Evolutionary conservation across 2,797 vertebrate species (phyloP).

Genomic region (Coregonus sp.): DNA sequence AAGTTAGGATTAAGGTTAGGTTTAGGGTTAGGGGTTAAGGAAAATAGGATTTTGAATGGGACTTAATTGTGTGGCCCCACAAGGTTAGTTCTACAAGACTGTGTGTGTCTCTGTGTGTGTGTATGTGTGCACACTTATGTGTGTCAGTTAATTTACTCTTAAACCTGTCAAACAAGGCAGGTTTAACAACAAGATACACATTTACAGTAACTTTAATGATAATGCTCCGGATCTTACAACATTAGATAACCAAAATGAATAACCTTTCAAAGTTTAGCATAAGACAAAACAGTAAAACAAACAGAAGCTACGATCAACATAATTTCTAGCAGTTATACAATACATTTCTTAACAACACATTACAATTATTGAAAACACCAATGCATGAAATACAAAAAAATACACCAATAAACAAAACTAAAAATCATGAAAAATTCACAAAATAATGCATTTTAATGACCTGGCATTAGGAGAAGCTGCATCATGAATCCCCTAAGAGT

Average conservation of each 20-base stretch:
- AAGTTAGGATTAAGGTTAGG: too few species aligned
- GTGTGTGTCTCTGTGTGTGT: not conserved
- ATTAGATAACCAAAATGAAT: not conserved
- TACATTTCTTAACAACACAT: not conserved
- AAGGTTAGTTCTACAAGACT: not conserved
- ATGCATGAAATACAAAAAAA: not conserved
- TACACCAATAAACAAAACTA: not conserved
- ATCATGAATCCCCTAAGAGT: not conserved
- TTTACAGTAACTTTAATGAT: slow-evolving; percentile 8
- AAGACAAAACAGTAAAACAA: not conserved
- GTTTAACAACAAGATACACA: slow-evolving; percentile 5
- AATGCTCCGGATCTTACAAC: slow-evolving; percentile 2
- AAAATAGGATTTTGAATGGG: too few species aligned
- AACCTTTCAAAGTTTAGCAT: not conserved
- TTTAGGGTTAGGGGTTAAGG: too few species aligned
- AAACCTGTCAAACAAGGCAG: not conserved
- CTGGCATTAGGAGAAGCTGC: not conserved
- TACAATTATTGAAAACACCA: not conserved
- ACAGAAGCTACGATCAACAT: not conserved
- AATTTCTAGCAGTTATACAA: not conserved
- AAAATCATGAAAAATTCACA: not conserved
- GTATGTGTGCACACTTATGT: not conserved
- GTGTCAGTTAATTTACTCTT: not conserved
- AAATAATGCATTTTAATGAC: not conserved
- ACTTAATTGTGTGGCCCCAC: too few species aligned